Percentiles rank a stretch among this genome's conserved stretches.
Conservation (phyloP, 2,797 vertebrate genomes). For the Betta splendens region DNA sequence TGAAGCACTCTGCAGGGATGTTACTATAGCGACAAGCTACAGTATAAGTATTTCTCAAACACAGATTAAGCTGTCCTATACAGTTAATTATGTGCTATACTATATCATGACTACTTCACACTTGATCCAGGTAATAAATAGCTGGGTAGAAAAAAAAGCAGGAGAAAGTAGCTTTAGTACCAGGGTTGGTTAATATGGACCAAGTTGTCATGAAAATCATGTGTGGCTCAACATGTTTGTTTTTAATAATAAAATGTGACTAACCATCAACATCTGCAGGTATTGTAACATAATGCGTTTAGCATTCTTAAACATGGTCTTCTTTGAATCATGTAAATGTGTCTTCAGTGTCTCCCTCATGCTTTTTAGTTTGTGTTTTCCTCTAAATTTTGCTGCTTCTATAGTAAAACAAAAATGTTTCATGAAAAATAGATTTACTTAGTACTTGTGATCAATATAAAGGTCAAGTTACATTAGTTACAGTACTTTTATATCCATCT, state of each 20-base stretch:
- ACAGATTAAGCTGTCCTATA: too few species aligned
- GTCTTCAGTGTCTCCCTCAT: slow-evolving; percentile 4
- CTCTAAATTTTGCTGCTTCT: not conserved
- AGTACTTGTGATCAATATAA: not conserved
- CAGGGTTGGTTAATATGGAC: too few species aligned
- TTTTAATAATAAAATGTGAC: slow-evolving; percentile 1
- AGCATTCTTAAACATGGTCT: slow-evolving; percentile 34
- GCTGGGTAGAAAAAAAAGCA: too few species aligned
- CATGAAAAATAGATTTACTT: not conserved
- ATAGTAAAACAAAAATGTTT: slow-evolving; percentile 7
- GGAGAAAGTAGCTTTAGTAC: too few species aligned
- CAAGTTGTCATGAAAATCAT: not conserved
- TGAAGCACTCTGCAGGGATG: too few species aligned
- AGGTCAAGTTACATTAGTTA: not conserved
- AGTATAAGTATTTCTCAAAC: too few species aligned
- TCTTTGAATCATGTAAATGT: slow-evolving; percentile 2
- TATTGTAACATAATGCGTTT: slow-evolving; percentile 4
- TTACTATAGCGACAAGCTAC: too few species aligned
- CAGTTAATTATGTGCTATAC: too few species aligned
- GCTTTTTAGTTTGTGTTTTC: accelerated
- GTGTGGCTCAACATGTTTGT: not conserved
- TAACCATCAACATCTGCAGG: slow-evolving; percentile 33
- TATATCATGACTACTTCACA: too few species aligned
- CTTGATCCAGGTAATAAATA: too few species aligned
- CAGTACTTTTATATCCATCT: too few species aligned